Conservation (phyloP, 2,797 vertebrate species). For the Coccyzus lansbergi region DNA sequence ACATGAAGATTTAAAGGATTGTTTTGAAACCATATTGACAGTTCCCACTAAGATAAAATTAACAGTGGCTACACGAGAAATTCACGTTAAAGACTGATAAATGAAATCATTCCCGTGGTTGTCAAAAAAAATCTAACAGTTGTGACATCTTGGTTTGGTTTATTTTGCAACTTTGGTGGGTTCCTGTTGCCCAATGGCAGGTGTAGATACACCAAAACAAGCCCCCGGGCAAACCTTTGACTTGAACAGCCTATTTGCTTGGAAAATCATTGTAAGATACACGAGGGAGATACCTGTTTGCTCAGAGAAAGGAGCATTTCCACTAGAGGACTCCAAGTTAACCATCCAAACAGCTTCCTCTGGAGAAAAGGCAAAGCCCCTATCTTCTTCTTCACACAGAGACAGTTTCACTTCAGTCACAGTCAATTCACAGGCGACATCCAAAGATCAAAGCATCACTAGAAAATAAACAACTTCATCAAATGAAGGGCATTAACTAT, state of each 20-base stretch:
- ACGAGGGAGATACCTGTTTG: background rate
- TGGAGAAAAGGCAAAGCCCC: background rate
- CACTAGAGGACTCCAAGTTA: background rate
- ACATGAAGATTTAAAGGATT: background rate
- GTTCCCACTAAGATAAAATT: background rate
- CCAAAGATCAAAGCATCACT: too few species aligned
- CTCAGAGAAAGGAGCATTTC: background rate
- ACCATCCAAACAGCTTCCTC: background rate
- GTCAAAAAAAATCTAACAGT: background rate
- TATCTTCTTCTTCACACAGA: too few species aligned
- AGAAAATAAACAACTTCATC: too few species aligned
- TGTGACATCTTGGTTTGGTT: background rate
- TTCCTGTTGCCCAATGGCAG: accelerated
- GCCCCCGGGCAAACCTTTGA: background rate
- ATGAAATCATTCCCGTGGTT: background rate
- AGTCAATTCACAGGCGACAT: too few species aligned
- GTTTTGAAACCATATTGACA: background rate
- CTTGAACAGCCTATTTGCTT: too few species aligned
- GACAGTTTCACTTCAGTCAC: too few species aligned
- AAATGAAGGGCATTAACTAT: too few species aligned
- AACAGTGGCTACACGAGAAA: background rate
- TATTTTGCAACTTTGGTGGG: background rate
- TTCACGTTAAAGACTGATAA: background rate
- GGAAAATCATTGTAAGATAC: background rate
- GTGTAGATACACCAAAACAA: background rate